These are phyloP conservation scores for Lutraria rhynchaena DNA, from an alignment of 1,140 invertebrate species.

Conservation along the genomic window DNA sequence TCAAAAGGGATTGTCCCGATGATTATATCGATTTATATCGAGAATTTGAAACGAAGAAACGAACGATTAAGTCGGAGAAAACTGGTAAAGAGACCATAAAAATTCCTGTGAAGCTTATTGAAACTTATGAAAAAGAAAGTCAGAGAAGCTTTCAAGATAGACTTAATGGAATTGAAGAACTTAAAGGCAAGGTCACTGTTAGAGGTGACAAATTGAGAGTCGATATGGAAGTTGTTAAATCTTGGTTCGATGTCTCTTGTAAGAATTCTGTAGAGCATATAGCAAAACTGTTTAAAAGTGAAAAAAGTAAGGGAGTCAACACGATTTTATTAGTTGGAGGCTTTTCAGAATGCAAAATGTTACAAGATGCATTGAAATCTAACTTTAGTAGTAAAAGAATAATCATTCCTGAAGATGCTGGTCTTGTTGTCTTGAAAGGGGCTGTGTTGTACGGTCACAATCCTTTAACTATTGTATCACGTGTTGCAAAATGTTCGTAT, in stretches of 20 bases:
- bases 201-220: conserved; percentile 32
- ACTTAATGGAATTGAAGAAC: neutral
- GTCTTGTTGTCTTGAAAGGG: conserved; percentile 36
- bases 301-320: neutral
- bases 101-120: conserved; percentile 13
- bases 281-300: conserved; percentile 15
- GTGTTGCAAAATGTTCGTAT: conserved; percentile 48
- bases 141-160: neutral
- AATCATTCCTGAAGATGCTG: conserved; percentile 44
- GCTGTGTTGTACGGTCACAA: conserved; percentile 56
- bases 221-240: conserved; percentile 9
- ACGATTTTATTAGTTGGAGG: conserved; percentile 55
- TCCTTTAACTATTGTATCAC: conserved; percentile 40
- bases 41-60: conserved; percentile 53
- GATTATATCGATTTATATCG: conserved; percentile 34
- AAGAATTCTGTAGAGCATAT: conserved; percentile 40
- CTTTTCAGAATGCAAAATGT: conserved; percentile 52
- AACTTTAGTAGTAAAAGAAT: conserved; percentile 35
- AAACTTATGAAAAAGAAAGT: conserved; percentile 14
- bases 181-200: conserved; percentile 10
- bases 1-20: conserved; percentile 25
- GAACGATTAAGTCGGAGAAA: neutral
- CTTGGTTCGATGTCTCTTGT: conserved; percentile 28
- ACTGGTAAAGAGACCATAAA: conserved; percentile 28
- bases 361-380: conserved; percentile 32